Conservation (phyloP, 2,113 vertebrate genomes). For the Gallinago media region DNA sequence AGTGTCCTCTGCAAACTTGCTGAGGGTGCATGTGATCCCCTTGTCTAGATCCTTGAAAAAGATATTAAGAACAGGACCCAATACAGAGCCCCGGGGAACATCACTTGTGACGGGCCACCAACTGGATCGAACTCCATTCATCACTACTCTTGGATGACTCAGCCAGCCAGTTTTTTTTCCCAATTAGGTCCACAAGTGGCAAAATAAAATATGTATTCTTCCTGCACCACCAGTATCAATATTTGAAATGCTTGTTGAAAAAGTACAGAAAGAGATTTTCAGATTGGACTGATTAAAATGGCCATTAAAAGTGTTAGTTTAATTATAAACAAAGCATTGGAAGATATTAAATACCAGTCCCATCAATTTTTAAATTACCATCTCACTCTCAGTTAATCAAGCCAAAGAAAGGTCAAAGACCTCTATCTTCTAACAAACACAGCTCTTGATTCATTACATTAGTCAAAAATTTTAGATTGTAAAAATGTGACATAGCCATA, state of each 20-base stretch:
- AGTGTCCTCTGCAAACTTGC: neutral
- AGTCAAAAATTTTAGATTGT: constrained; percentile 63
- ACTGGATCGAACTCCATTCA: neutral
- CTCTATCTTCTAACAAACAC: constrained; percentile 84
- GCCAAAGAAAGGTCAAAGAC: constrained; percentile 87
- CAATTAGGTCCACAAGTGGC: neutral
- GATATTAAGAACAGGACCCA: neutral
- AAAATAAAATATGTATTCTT: neutral
- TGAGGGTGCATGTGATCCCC: neutral
- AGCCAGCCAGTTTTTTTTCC: neutral
- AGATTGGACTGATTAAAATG: constrained; percentile 7
- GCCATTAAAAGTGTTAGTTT: constrained; percentile 51
- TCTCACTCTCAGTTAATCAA: constrained; percentile 84
- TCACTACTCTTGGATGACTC: neutral
- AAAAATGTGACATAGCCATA: constrained; percentile 50
- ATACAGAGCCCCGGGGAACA: neutral
- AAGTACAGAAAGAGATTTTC: constrained; percentile 8
- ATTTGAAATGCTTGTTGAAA: neutral
- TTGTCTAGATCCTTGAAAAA: neutral
- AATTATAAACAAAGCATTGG: constrained; percentile 71
- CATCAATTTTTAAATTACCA: constrained; percentile 85
- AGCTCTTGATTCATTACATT: constrained; percentile 58
- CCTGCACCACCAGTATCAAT: neutral
- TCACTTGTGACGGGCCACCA: neutral
- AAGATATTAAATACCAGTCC: constrained; percentile 53